These are phyloP conservation scores for Abrostola triplasia DNA, from an alignment of 2,888 invertebrate species.

Conservation along the genomic window DNA sequence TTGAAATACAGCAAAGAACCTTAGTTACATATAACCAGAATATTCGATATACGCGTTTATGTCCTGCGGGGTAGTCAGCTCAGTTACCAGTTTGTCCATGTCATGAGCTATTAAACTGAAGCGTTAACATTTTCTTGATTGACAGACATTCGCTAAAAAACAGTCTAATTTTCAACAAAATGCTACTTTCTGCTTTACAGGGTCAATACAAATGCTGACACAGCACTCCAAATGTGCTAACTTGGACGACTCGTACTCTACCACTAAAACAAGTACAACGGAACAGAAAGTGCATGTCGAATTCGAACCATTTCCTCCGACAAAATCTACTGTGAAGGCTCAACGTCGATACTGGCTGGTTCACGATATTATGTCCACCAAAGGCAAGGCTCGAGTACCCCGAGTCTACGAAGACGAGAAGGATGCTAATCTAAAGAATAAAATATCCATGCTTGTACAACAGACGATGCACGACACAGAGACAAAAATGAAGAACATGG, in stretches of 20 bases:
- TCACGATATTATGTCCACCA: background rate
- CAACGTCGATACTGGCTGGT: slow-evolving; percentile 41
- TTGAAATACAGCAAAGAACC: too few species aligned
- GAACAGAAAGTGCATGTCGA: background rate
- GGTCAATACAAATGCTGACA: slow-evolving; percentile 45
- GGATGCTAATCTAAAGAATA: slow-evolving; percentile 71
- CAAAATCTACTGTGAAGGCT: slow-evolving; percentile 6
- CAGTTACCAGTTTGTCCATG: too few species aligned
- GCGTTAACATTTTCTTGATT: too few species aligned
- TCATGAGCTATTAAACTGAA: too few species aligned
- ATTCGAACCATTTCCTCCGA: background rate
- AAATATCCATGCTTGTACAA: slow-evolving; percentile 72
- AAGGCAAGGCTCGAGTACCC: background rate
- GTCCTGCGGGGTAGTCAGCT: too few species aligned
- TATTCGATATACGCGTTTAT: too few species aligned
- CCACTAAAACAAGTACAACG: background rate
- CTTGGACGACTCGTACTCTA: slow-evolving; percentile 52
- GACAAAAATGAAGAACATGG: slow-evolving; percentile 65
- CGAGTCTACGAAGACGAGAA: slow-evolving; percentile 52
- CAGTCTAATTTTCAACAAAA: background rate
- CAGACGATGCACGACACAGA: slow-evolving; percentile 75
- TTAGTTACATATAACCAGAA: too few species aligned
- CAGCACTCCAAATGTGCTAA: slow-evolving; percentile 52
- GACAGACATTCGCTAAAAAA: too few species aligned
- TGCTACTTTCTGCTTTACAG: slow-evolving; percentile 36